Percentiles rank a stretch among this genome's conserved stretches.
phyloP scores from a whole-genome alignment of 1,140 invertebrate species.

The Brachionus calyciflorus region DNA sequence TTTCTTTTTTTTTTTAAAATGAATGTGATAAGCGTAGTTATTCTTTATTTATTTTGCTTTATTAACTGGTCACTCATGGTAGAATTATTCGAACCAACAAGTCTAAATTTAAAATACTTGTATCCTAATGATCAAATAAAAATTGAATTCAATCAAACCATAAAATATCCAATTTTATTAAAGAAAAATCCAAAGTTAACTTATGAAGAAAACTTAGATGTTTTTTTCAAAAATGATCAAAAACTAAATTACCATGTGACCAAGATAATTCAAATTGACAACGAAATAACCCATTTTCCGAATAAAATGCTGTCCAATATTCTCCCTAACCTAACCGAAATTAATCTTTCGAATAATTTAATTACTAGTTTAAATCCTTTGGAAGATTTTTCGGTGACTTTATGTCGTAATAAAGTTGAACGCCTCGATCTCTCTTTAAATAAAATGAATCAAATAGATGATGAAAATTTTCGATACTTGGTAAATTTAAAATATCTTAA shows the following conservation, averaged over 20 bases:
- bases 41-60: too few relatives aligned
- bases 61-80: too few relatives aligned
- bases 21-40: too few relatives aligned
- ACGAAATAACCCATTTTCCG: background rate
- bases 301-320: background rate
- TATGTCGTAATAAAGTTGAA: background rate
- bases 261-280: background rate
- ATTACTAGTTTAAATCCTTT: background rate
- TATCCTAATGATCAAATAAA: background rate
- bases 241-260: background rate
- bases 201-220: background rate
- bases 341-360: background rate
- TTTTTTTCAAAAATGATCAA: constrained; percentile 1
- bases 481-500: background rate
- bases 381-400: background rate
- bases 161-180: background rate
- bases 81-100: background rate
- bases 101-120: background rate
- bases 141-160: constrained; percentile 5
- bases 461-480: background rate
- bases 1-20: too few relatives aligned
- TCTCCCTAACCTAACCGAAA: background rate
- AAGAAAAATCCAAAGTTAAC: background rate
- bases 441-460: background rate
- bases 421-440: background rate